These are phyloP conservation scores for Bolborhynchus lineola DNA, from an alignment of 2,113 vertebrate species.

Conservation along the genomic window DNA sequence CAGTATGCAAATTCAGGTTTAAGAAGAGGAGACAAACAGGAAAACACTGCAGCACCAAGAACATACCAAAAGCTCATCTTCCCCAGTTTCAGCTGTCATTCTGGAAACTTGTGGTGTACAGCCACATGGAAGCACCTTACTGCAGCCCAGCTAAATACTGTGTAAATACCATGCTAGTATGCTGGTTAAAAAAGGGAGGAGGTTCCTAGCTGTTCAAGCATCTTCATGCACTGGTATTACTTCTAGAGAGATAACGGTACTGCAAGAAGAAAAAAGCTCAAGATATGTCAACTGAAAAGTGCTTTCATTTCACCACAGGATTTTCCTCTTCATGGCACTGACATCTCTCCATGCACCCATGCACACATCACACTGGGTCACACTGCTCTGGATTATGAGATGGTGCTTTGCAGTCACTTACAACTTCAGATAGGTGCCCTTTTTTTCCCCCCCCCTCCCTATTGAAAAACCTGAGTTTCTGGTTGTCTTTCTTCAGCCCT, in stretches of 20 bases:
- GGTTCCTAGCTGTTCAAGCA: fast-evolving
- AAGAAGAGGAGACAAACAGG: background rate
- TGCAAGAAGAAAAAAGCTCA: background rate
- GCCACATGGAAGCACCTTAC: background rate
- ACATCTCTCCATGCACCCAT: background rate
- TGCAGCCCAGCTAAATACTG: background rate
- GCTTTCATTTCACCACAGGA: fast-evolving
- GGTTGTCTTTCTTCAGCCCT: background rate
- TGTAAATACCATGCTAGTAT: background rate
- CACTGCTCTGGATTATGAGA: fast-evolving
- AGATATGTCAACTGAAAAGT: fast-evolving
- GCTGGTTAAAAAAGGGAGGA: background rate
- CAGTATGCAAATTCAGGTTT: background rate
- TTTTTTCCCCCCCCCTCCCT: background rate
- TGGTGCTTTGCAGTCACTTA: background rate
- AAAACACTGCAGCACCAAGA: background rate
- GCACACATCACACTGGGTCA: background rate
- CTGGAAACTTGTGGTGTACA: background rate
- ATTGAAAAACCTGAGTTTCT: background rate
- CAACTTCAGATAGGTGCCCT: background rate
- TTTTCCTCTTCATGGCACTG: background rate
- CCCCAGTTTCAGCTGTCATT: background rate
- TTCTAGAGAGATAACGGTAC: background rate
- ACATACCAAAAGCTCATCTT: background rate
- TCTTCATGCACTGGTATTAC: background rate